A percentile compares a stretch with the other conserved stretches of the same genome.
Conservation (phyloP, 1,140 invertebrate genomes). For the Caerostris darwini region DNA sequence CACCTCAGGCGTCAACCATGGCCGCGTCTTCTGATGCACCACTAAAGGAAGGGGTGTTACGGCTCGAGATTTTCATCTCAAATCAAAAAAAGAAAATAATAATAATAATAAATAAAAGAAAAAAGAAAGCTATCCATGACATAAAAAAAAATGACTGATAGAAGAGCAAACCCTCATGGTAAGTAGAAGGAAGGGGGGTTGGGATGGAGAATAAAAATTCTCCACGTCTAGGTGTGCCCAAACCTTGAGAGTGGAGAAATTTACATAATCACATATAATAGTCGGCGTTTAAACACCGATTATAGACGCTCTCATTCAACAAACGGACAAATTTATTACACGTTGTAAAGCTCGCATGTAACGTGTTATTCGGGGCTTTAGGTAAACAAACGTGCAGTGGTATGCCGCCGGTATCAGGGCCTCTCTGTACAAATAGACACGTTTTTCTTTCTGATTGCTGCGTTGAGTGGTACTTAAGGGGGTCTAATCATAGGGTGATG, state of each 20-base stretch:
- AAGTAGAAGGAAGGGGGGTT: background rate
- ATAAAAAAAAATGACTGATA: slow-evolving; percentile 17
- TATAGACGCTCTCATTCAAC: slow-evolving; percentile 49
- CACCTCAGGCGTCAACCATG: slow-evolving; percentile 49
- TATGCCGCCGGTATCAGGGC: background rate
- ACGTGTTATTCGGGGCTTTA: slow-evolving; percentile 60
- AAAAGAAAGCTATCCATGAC: background rate
- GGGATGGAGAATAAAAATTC: slow-evolving; percentile 4
- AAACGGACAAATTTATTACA: slow-evolving; percentile 69
- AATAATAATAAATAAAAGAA: too few relatives aligned
- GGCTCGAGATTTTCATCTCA: background rate
- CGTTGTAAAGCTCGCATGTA: slow-evolving; percentile 50
- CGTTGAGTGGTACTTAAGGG: slow-evolving; percentile 18
- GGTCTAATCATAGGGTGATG: slow-evolving; percentile 47
- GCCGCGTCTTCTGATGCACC: background rate
- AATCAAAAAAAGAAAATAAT: too few relatives aligned
- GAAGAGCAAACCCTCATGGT: background rate
- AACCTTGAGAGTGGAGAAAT: slow-evolving; percentile 46
- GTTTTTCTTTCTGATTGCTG: slow-evolving; percentile 35
- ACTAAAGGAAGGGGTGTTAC: slow-evolving; percentile 56
- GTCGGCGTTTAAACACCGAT: slow-evolving; percentile 63
- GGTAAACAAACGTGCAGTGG: slow-evolving; percentile 56
- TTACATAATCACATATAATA: slow-evolving; percentile 68
- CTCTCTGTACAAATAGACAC: slow-evolving; percentile 52
- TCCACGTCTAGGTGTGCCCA: background rate